Evolutionary conservation across 2,113 vertebrate genomes (phyloP).

Genomic region (Amia ocellicauda): DNA sequence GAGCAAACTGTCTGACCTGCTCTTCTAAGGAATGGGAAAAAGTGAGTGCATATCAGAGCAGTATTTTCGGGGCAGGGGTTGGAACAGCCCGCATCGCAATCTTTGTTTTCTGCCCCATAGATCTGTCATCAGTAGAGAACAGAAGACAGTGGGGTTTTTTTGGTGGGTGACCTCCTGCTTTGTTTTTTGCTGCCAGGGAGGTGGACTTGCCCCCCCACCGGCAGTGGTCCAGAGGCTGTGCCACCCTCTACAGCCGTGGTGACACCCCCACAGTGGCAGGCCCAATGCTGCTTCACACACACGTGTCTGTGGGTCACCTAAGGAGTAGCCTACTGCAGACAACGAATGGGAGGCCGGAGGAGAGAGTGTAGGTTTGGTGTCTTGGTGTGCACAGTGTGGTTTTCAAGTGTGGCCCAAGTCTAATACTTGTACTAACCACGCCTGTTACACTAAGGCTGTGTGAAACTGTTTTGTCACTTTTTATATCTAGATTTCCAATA

Average conservation of each 20-base stretch:
- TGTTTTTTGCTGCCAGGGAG: no score
- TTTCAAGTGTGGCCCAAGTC: not conserved
- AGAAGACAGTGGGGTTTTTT: no score
- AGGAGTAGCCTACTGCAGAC: constrained; percentile 60
- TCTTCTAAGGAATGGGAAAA: no score
- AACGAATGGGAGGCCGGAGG: constrained; percentile 37
- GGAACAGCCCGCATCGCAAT: constrained; percentile 19
- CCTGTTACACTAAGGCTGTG: no score
- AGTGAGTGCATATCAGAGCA: no score
- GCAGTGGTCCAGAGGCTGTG: constrained; percentile 48
- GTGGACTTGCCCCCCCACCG: constrained; percentile 44
- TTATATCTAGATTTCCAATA: no score
- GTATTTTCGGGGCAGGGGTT: constrained; percentile 15
- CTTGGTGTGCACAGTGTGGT: constrained; percentile 19
- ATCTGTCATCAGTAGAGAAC: no score
- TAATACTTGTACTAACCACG: no score
- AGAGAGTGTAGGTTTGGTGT: constrained; percentile 57
- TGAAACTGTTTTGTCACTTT: no score
- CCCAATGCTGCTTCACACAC: constrained; percentile 55
- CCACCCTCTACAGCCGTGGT: constrained; percentile 30
- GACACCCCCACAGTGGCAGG: constrained; percentile 33
- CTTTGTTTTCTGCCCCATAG: not conserved
- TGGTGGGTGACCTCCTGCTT: constrained; percentile 4
- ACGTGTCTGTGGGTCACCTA: constrained; percentile 64
- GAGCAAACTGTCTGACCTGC: not conserved